Percentiles rank a stretch among this genome's conserved stretches.
Conservation (phyloP, 2,888 invertebrate genomes). For the Shargacucullia verbasci region DNA sequence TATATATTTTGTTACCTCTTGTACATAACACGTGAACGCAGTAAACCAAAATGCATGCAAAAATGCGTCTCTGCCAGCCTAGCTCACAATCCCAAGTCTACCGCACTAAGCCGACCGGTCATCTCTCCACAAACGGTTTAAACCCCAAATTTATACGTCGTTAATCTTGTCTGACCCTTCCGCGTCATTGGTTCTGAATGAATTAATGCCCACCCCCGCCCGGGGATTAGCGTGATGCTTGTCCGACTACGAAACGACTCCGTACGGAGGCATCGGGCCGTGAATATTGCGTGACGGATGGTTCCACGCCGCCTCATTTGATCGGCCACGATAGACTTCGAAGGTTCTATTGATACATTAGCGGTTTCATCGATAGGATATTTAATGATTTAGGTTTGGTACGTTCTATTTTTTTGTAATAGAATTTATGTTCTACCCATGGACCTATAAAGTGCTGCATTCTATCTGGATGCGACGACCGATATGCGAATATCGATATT, state of each 20-base stretch:
- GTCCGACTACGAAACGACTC: conserved; percentile 51
- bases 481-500: too few species aligned
- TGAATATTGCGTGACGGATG: conserved; percentile 55
- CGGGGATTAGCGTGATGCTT: conserved; percentile 57
- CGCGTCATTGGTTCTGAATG: conserved; percentile 70
- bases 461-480: too few species aligned
- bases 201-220: conserved; percentile 58
- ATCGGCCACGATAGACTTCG: conserved; percentile 41
- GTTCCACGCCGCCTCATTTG: conserved; percentile 43
- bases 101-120: conserved; percentile 43
- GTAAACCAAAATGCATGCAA: conserved; percentile 32
- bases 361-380: conserved; percentile 25
- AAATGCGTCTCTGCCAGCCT: background rate
- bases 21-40: conserved; percentile 3
- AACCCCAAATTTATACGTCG: conserved; percentile 65
- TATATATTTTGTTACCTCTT: too few species aligned
- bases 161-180: conserved; percentile 76
- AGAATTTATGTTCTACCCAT: too few species aligned
- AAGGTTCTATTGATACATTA: conserved; percentile 42
- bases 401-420: too few species aligned
- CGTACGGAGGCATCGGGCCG: conserved; percentile 50
- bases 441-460: too few species aligned
- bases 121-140: conserved; percentile 54
- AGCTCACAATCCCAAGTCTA: conserved; percentile 10
- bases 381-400: background rate